These are phyloP conservation scores for Novumbra hubbsi DNA, from an alignment of 2,797 vertebrate genomes.

Conservation along the genomic window DNA sequence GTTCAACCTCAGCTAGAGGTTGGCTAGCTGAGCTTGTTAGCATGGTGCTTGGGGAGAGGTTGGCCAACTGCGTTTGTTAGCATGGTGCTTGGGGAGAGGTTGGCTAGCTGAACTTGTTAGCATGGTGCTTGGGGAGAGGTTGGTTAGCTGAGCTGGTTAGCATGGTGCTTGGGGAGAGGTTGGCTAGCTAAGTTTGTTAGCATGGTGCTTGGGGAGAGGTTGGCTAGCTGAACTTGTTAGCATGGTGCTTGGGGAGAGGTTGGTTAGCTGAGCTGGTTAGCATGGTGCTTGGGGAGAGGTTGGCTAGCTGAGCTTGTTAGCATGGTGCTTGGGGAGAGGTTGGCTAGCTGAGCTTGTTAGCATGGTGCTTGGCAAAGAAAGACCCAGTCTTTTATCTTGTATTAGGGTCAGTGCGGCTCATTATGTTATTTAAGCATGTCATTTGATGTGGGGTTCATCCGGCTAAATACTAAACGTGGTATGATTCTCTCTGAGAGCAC, in stretches of 20 bases:
- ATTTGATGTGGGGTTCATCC: background rate
- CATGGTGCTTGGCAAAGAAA: background rate
- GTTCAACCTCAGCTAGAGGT: no score
- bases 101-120: no score
- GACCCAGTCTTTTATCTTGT: conserved; percentile 14
- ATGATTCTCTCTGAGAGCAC: background rate
- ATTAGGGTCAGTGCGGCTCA: conserved; percentile 19
- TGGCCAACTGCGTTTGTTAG: no score
- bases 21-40: no score
- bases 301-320: background rate
- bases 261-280: background rate
- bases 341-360: background rate
- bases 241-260: background rate
- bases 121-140: no score
- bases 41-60: no score
- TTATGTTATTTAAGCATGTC: conserved; percentile 24
- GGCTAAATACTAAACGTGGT: background rate
- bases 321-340: background rate
- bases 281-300: background rate
- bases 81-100: no score
- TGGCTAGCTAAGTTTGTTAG: background rate
- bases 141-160: background rate
- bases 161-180: background rate
- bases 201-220: background rate
- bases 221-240: background rate